Evolutionary conservation across 2,888 invertebrate species (phyloP).

Genomic region (Listrodromus nycthemerus): DNA sequence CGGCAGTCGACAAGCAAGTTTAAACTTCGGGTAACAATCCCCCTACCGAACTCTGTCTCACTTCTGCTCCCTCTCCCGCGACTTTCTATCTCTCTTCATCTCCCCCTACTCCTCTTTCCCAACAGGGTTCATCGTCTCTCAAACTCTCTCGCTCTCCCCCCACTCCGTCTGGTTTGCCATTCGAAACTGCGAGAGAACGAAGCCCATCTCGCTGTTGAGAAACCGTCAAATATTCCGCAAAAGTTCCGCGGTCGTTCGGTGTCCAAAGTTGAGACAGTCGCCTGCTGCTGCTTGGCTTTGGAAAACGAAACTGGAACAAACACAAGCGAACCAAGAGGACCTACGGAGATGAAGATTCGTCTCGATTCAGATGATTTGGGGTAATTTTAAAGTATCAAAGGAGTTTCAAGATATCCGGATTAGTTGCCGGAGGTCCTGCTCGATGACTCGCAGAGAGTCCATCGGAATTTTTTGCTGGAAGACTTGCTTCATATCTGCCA

Average conservation of each 20-base stretch:
- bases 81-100: conserved; percentile 67
- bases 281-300: not conserved
- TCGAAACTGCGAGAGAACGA: conserved; percentile 61
- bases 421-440: no score
- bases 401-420: not conserved
- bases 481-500: no score
- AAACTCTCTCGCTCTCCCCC: conserved; percentile 51
- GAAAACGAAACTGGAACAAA: conserved; percentile 7
- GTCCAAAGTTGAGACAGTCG: conserved; percentile 45
- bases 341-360: not conserved
- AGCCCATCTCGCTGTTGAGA: conserved; percentile 57
- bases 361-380: not conserved
- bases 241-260: conserved; percentile 52
- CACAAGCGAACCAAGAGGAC: not conserved
- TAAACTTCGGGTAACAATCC: conserved; percentile 84
- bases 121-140: conserved; percentile 62
- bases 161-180: conserved; percentile 53
- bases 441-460: no score
- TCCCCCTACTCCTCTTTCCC: conserved; percentile 63
- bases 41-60: conserved; percentile 75
- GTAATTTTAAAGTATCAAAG: not conserved
- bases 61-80: conserved; percentile 64
- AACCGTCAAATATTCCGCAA: conserved; percentile 63
- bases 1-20: conserved; percentile 84
- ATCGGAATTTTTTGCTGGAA: no score